A percentile compares a stretch with the other conserved stretches of the same genome.
Conservation (phyloP, 1,140 invertebrate species). For the Drosophila malerkotliana region DNA sequence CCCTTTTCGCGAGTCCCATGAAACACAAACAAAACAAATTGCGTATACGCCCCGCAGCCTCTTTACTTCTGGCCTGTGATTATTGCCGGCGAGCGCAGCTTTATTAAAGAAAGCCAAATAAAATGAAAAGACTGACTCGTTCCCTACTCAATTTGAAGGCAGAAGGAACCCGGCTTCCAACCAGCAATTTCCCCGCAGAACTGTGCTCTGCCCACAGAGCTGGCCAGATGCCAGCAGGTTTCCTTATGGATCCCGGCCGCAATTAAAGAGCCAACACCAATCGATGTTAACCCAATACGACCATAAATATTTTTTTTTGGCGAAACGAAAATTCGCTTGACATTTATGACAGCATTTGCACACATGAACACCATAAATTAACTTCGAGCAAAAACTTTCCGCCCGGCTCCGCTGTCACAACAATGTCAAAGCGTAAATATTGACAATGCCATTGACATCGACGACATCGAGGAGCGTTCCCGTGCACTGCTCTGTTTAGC, state of each 20-base stretch:
- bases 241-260: conserved; percentile 10
- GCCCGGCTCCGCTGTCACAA: conserved; percentile 57
- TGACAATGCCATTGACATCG: conserved; percentile 73
- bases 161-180: conserved; percentile 11
- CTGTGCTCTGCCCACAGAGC: neutral
- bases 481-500: conserved; percentile 52
- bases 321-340: conserved; percentile 56
- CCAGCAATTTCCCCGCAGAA: neutral
- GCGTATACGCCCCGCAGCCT: conserved; percentile 66
- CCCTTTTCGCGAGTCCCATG: neutral
- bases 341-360: conserved; percentile 80
- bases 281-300: conserved; percentile 29
- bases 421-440: conserved; percentile 82
- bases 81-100: conserved; percentile 28
- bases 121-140: conserved; percentile 5
- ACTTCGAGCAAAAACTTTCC: conserved; percentile 64
- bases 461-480: conserved; percentile 32
- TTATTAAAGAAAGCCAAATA: conserved; percentile 57
- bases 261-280: conserved; percentile 39
- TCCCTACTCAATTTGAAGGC: conserved; percentile 7
- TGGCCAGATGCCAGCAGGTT: conserved; percentile 22
- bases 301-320: conserved; percentile 45
- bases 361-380: conserved; percentile 80
- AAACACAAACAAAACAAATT: conserved; percentile 69
- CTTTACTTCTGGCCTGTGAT: conserved; percentile 51